A percentile compares a stretch with the other conserved stretches of the same genome.
Evolutionary conservation across 2,797 vertebrate species (phyloP).

Genomic region (Natrix natrix): DNA sequence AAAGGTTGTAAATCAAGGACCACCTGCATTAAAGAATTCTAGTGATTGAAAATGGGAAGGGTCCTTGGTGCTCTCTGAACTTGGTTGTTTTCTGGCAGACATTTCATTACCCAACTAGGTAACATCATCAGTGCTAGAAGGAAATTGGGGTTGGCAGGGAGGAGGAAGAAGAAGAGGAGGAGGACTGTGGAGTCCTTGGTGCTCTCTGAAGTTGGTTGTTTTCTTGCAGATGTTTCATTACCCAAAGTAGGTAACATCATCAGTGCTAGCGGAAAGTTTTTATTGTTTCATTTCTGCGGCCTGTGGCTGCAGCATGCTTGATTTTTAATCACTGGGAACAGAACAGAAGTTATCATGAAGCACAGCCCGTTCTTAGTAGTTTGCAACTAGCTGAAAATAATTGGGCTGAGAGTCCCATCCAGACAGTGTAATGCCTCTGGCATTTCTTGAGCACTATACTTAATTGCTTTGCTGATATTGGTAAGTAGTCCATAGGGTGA

Average conservation of each 20-base stretch:
- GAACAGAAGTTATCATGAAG: slow-evolving; percentile 81
- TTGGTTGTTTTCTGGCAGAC: background rate
- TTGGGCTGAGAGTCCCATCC: slow-evolving; percentile 82
- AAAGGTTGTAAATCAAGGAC: background rate
- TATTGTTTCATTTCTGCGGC: slow-evolving; percentile 81
- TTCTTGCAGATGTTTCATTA: too few relatives aligned
- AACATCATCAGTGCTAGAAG: too few relatives aligned
- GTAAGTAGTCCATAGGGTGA: slow-evolving; percentile 76
- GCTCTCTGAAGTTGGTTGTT: too few relatives aligned
- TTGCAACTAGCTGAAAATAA: slow-evolving; percentile 80
- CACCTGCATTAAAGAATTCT: slow-evolving; percentile 70
- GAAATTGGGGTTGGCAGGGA: too few relatives aligned
- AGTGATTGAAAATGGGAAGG: slow-evolving; percentile 68
- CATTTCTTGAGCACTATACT: slow-evolving; percentile 79
- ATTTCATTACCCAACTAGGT: too few relatives aligned
- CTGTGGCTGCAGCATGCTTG: slow-evolving; percentile 72
- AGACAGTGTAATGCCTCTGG: slow-evolving; percentile 75
- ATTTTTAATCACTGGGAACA: slow-evolving; percentile 81
- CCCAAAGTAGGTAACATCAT: background rate
- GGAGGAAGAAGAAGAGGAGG: too few relatives aligned
- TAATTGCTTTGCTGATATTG: slow-evolving; percentile 83
- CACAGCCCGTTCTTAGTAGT: slow-evolving; percentile 76
- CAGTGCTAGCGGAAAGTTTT: slow-evolving; percentile 53
- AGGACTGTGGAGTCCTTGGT: too few relatives aligned
- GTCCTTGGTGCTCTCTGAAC: too few relatives aligned